phyloP scores from a whole-genome alignment of 2,888 invertebrate species.

The Anaspis maculata region DNA sequence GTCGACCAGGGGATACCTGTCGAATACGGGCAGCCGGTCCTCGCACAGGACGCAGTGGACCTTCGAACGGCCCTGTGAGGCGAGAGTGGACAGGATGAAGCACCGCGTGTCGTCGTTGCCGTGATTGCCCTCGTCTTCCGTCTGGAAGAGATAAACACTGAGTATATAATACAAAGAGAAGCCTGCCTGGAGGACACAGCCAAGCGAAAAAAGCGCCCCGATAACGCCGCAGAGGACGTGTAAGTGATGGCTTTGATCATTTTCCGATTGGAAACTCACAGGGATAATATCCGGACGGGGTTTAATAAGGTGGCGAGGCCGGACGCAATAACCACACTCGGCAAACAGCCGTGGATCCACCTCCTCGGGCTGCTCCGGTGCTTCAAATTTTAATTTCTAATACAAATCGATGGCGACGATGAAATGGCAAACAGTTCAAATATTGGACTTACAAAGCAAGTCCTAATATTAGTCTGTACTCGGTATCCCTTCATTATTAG shows the following conservation, averaged over 20 bases:
- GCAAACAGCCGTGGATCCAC: constrained; percentile 21
- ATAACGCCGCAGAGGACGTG: not conserved
- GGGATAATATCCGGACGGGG: constrained; percentile 29
- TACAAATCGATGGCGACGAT: no score
- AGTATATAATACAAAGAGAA: no score
- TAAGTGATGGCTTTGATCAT: constrained; percentile 23
- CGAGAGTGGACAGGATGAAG: constrained; percentile 90
- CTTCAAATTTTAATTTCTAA: no score
- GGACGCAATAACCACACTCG: constrained; percentile 27
- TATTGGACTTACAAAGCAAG: no score
- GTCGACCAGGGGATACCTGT: constrained; percentile 94
- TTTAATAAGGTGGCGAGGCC: constrained; percentile 25
- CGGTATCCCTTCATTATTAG: no score
- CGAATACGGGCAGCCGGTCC: constrained; percentile 85
- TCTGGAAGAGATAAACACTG: constrained; percentile 57
- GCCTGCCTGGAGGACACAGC: not conserved
- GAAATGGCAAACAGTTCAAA: no score
- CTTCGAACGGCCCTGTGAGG: constrained; percentile 79
- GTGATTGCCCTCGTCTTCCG: constrained; percentile 97
- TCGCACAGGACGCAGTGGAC: constrained; percentile 85
- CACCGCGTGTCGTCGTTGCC: constrained; percentile 97
- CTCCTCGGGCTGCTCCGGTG: no score
- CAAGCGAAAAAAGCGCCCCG: not conserved
- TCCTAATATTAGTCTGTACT: no score
- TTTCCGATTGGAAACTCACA: constrained; percentile 24